Evolutionary conservation across 2,797 vertebrate genomes (phyloP).

Genomic region (Sitta carolinensis): DNA sequence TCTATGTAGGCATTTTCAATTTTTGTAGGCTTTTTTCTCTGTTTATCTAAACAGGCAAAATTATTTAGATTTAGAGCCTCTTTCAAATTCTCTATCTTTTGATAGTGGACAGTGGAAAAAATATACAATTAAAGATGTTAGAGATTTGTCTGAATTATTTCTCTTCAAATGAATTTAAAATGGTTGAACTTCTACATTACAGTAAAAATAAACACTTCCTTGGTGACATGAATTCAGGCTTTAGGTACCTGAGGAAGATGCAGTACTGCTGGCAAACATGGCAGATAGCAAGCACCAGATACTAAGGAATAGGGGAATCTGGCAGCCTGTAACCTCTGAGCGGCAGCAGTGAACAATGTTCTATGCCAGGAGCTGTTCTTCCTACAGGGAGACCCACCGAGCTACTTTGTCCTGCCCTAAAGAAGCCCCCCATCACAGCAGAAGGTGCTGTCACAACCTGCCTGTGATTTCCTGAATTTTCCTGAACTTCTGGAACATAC

Average conservation of each 20-base stretch:
- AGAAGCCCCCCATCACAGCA: accelerated
- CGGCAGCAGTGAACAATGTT: conserved; percentile 28
- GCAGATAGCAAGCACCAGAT: accelerated
- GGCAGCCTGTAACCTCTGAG: neutral
- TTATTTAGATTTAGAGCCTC: neutral
- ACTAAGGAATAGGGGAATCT: neutral
- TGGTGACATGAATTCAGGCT: neutral
- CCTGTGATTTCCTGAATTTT: neutral
- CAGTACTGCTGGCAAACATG: accelerated
- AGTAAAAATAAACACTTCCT: neutral
- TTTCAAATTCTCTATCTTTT: neutral
- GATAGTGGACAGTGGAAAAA: neutral
- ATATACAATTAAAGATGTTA: neutral
- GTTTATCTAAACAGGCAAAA: neutral
- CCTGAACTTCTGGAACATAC: neutral
- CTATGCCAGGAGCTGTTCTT: accelerated
- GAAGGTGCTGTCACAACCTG: accelerated
- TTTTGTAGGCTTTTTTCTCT: neutral
- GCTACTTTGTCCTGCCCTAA: no score
- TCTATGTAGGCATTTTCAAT: neutral
- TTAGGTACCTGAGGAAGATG: neutral
- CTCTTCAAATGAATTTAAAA: neutral
- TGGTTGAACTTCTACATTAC: neutral
- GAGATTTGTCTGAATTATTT: neutral
- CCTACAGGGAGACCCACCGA: accelerated